Conservation (phyloP, 2,113 vertebrate genomes). For the Nycticebus coucang region DNA sequence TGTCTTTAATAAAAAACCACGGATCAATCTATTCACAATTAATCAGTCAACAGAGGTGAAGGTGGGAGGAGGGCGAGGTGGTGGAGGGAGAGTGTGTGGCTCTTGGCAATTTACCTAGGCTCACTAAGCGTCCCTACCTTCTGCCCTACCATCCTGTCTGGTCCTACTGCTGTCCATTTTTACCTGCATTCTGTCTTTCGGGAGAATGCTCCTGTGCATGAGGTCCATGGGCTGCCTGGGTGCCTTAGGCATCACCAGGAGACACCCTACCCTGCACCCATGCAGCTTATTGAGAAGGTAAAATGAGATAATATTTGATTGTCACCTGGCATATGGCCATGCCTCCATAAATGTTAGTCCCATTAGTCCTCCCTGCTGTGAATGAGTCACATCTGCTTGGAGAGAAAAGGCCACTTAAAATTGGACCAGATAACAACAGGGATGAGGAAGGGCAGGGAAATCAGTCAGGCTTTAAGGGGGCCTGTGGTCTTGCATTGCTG, state of each 20-base stretch:
- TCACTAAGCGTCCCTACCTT: rapidly evolving
- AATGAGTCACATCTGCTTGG: constrained; percentile 56
- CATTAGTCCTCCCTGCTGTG: constrained; percentile 7
- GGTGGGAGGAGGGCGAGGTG: neutral
- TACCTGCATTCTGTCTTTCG: neutral
- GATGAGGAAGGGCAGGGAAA: neutral
- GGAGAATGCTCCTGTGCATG: neutral
- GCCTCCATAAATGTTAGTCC: neutral
- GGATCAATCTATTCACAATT: neutral
- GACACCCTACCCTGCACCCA: neutral
- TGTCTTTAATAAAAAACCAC: neutral
- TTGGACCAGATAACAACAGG: neutral
- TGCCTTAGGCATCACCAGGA: neutral
- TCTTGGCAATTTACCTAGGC: neutral
- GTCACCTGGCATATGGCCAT: neutral
- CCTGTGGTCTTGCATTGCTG: neutral
- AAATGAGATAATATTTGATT: constrained; percentile 45
- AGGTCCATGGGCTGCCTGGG: neutral
- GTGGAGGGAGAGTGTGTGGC: neutral
- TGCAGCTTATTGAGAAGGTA: neutral
- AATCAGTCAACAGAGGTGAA: neutral
- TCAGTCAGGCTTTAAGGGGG: neutral
- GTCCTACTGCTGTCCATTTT: neutral
- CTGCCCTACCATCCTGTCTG: neutral
- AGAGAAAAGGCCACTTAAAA: constrained; percentile 49